Conservation (phyloP, 2,888 invertebrate genomes). For the Entomobrya multifasciata region DNA sequence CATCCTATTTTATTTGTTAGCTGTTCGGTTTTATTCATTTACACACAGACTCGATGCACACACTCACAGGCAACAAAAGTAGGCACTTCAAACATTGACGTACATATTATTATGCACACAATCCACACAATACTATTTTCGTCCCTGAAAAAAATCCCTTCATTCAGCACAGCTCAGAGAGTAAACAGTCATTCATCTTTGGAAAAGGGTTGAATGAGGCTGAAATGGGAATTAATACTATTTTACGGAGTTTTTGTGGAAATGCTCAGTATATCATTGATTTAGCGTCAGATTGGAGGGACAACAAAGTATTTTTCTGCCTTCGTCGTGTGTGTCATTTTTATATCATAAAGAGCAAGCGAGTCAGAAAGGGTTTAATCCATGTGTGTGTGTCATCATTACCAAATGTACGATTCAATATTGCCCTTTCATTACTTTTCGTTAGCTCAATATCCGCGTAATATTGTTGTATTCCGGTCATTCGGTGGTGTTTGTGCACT, state of each 20-base stretch:
- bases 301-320: conserved; percentile 35
- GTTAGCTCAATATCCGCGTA: conserved; percentile 39
- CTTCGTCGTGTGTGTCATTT: conserved; percentile 71
- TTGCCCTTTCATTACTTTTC: conserved; percentile 45
- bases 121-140: conserved; percentile 59
- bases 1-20: no score
- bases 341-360: conserved; percentile 37
- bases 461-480: conserved; percentile 43
- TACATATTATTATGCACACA: background rate
- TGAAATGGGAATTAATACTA: background rate
- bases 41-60: no score
- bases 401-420: conserved; percentile 32
- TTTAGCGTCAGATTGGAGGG: conserved; percentile 28
- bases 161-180: conserved; percentile 17
- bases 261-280: conserved; percentile 26
- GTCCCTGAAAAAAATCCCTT: conserved; percentile 53
- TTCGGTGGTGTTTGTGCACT: conserved; percentile 3
- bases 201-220: conserved; percentile 48
- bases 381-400: conserved; percentile 33
- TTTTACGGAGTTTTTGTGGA: conserved; percentile 28
- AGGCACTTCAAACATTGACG: conserved; percentile 47
- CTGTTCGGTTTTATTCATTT: background rate
- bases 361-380: background rate
- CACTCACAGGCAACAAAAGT: conserved; percentile 11
- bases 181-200: conserved; percentile 47